A percentile compares a stretch with the other conserved stretches of the same genome.
These are phyloP conservation scores for Ommatoiulus sabulosus DNA, from an alignment of 2,888 invertebrate species.

Conservation along the genomic window DNA sequence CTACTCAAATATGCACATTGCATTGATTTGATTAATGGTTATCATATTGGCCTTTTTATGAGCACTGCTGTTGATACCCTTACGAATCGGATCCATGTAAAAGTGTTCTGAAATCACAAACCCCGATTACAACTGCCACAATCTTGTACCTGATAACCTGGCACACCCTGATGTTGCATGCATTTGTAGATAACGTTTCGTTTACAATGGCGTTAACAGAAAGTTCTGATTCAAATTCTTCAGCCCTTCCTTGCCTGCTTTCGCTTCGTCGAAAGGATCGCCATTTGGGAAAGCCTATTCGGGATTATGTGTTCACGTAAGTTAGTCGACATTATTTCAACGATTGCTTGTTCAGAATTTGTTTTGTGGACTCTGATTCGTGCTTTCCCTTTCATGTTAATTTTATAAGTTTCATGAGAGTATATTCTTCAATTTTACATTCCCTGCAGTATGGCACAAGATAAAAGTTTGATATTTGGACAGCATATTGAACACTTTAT, in stretches of 20 bases:
- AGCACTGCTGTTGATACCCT: not conserved
- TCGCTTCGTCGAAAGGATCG: slow-evolving; percentile 56
- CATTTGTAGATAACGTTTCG: not conserved
- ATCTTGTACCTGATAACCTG: not conserved
- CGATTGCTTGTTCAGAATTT: too few relatives aligned
- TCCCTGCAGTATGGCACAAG: slow-evolving; percentile 75
- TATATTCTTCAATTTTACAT: not conserved
- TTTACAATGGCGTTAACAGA: not conserved
- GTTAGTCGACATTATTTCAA: not conserved
- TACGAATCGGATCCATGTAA: not conserved
- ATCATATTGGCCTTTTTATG: not conserved
- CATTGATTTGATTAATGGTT: not conserved
- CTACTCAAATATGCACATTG: not conserved
- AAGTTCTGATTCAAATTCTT: slow-evolving; percentile 1
- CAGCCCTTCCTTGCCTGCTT: slow-evolving; percentile 56
- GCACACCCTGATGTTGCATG: not conserved
- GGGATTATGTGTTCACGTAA: slow-evolving; percentile 57
- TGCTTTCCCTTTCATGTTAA: not conserved
- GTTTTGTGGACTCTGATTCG: too few relatives aligned
- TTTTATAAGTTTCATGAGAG: not conserved
- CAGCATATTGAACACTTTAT: slow-evolving; percentile 94
- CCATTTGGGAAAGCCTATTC: slow-evolving; percentile 53
- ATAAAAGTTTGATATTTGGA: slow-evolving; percentile 89
- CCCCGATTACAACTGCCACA: not conserved
- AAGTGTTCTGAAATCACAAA: not conserved